Conservation (phyloP, 2,888 invertebrate species). For the Aricia artaxerxes region DNA sequence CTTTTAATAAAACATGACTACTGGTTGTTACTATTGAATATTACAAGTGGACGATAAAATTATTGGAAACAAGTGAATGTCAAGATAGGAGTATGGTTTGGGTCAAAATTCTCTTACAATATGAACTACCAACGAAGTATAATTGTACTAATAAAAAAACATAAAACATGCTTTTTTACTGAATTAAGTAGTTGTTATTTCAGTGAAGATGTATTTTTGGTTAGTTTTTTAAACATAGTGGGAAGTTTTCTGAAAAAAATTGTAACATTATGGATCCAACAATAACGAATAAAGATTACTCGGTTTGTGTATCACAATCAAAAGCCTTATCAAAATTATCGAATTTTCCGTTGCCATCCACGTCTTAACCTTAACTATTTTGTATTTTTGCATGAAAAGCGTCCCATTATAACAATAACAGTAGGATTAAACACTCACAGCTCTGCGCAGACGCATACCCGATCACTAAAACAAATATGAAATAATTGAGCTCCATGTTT, state of each 20-base stretch:
- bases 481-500: constrained; percentile 53
- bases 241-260: too few species aligned
- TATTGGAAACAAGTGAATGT: not conserved
- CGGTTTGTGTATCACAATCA: not conserved
- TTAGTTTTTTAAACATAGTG: too few species aligned
- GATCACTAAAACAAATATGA: constrained; percentile 49
- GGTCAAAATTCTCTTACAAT: not conserved
- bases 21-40: not conserved
- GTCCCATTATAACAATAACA: not conserved
- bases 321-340: constrained; percentile 18
- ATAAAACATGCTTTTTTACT: not conserved
- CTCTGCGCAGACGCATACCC: constrained; percentile 51
- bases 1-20: not conserved
- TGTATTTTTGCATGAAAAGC: not conserved
- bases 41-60: constrained; percentile 2
- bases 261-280: too few species aligned
- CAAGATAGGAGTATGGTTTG: not conserved
- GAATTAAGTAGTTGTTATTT: not conserved
- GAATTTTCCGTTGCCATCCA: not conserved
- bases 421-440: constrained; percentile 50
- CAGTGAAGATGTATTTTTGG: not conserved
- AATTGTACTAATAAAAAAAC: too few species aligned
- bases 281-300: not conserved
- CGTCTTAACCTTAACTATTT: not conserved
- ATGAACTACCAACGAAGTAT: not conserved